Conservation (phyloP, 2,797 vertebrate genomes). For the Phrynocephalus guinanensis region DNA sequence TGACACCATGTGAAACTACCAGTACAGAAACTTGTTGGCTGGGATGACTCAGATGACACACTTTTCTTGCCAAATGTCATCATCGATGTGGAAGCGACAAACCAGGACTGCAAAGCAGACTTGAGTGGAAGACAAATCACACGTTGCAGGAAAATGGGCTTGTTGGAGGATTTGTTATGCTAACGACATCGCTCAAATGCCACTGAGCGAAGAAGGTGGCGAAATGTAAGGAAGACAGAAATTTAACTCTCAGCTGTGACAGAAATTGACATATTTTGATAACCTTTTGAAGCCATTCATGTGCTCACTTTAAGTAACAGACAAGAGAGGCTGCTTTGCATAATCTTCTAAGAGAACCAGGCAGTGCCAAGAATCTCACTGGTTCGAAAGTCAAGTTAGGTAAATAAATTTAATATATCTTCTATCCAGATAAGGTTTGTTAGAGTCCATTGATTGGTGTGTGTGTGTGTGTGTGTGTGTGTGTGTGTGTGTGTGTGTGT, state of each 20-base stretch:
- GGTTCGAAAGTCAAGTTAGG: neutral
- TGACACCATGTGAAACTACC: neutral
- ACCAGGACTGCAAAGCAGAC: neutral
- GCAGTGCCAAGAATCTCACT: neutral
- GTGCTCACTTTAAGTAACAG: neutral
- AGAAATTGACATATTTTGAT: neutral
- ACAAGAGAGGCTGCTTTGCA: neutral
- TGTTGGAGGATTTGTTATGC: neutral
- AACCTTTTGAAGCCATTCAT: neutral
- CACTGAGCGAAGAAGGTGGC: neutral
- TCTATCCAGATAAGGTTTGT: neutral
- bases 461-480: neutral
- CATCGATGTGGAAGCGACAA: conserved; percentile 7
- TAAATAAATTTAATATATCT: neutral
- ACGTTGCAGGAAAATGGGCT: conserved; percentile 15
- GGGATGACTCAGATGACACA: neutral
- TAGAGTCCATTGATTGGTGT: neutral
- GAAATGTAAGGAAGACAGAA: neutral
- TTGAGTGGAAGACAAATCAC: neutral
- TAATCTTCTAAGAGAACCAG: neutral
- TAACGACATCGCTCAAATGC: neutral
- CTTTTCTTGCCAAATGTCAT: neutral
- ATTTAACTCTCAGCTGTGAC: too few species aligned
- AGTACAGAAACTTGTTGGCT: neutral
- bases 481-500: too few species aligned